These are phyloP conservation scores for Clanis bilineata DNA, from an alignment of 2,888 invertebrate species.

Conservation along the genomic window DNA sequence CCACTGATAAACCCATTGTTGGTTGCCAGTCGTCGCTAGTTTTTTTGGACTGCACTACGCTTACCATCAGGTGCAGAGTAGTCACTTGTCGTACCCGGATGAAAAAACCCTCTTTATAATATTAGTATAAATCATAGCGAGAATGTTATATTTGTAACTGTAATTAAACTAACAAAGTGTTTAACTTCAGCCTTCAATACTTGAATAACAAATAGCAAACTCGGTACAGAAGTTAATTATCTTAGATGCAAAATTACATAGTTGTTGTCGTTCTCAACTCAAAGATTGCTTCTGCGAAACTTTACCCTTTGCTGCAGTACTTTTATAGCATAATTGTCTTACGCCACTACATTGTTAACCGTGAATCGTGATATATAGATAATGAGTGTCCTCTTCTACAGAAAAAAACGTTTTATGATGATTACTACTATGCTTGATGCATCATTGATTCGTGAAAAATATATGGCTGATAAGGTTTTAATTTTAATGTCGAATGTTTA, in stretches of 20 bases:
- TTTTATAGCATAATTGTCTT: neutral
- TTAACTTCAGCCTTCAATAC: neutral
- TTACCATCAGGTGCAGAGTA: too few species aligned
- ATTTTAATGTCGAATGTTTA: too few species aligned
- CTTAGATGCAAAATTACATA: constrained; percentile 3
- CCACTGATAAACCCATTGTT: too few species aligned
- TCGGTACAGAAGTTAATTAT: neutral
- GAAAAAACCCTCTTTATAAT: too few species aligned
- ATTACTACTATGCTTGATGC: too few species aligned
- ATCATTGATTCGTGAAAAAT: too few species aligned
- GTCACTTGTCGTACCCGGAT: too few species aligned
- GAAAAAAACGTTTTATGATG: neutral
- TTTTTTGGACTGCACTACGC: too few species aligned
- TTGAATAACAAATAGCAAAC: neutral
- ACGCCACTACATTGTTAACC: neutral
- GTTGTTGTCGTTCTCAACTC: neutral
- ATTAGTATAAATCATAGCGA: too few species aligned
- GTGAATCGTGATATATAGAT: neutral
- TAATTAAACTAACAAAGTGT: neutral
- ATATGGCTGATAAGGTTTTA: too few species aligned
- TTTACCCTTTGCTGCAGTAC: constrained; percentile 7
- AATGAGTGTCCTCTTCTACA: neutral
- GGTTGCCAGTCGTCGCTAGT: too few species aligned
- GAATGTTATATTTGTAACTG: too few species aligned
- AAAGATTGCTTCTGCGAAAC: neutral